Evolutionary conservation across 2,113 vertebrate genomes (phyloP).

Genomic region (Camelus bactrianus): DNA sequence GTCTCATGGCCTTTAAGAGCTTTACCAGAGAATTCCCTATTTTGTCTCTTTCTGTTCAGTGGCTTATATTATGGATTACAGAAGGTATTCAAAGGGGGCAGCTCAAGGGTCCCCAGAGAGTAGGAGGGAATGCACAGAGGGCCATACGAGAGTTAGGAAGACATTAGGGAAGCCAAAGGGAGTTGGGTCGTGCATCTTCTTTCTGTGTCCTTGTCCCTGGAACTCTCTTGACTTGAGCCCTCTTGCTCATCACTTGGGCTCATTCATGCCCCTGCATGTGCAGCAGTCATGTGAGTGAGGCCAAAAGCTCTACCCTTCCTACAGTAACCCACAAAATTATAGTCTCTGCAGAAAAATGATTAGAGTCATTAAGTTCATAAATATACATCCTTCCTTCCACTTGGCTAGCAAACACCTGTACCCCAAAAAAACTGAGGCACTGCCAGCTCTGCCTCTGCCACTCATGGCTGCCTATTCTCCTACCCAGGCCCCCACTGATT

Average conservation of each 20-base stretch:
- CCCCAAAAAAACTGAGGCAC: background rate
- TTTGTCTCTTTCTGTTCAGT: background rate
- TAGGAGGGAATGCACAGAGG: background rate
- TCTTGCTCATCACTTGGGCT: background rate
- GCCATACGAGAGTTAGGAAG: background rate
- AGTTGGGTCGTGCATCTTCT: fast-evolving
- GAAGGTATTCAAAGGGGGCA: background rate
- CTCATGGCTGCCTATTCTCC: background rate
- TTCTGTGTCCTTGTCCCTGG: background rate
- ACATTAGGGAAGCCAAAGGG: background rate
- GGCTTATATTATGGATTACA: background rate
- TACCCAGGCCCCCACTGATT: background rate
- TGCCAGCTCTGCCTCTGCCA: background rate
- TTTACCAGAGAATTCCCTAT: background rate
- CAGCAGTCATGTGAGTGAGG: background rate
- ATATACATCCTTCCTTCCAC: slow-evolving; percentile 32
- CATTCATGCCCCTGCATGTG: background rate
- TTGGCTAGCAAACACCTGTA: slow-evolving; percentile 25
- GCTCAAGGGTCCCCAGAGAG: background rate
- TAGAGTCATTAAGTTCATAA: slow-evolving; percentile 50
- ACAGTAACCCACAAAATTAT: slow-evolving; percentile 43
- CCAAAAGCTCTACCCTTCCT: slow-evolving; percentile 39
- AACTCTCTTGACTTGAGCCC: background rate
- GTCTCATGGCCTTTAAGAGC: background rate
- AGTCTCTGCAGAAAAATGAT: slow-evolving; percentile 55